Conservation (phyloP, 2,113 vertebrate genomes). For the Phrynosoma blainvillii region DNA sequence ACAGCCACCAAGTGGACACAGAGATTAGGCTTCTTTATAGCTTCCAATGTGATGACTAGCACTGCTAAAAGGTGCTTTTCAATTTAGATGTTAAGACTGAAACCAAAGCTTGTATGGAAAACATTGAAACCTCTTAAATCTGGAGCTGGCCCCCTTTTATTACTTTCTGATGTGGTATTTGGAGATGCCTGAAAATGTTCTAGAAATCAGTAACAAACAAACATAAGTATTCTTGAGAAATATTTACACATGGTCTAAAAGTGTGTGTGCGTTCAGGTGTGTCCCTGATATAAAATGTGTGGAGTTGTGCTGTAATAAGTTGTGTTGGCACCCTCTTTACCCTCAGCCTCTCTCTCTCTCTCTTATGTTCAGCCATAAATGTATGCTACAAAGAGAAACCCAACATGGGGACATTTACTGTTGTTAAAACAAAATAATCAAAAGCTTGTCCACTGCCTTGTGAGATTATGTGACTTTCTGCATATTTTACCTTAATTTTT, state of each 20-base stretch:
- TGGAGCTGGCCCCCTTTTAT: neutral
- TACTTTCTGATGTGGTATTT: neutral
- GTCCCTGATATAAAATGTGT: neutral
- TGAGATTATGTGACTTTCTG: no score
- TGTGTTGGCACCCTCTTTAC: no score
- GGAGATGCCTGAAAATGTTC: neutral
- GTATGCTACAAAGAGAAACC: neutral
- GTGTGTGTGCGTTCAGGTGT: neutral
- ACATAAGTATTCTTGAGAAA: neutral
- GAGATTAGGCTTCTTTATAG: neutral
- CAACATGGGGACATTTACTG: conserved; percentile 17
- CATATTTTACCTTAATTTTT: no score
- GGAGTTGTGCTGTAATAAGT: no score
- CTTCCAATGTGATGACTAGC: neutral
- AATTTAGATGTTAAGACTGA: neutral
- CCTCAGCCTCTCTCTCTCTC: no score
- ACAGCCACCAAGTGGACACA: neutral
- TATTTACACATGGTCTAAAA: neutral
- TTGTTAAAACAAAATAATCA: neutral
- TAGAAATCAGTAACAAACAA: neutral
- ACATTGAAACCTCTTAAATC: neutral
- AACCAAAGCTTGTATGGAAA: neutral
- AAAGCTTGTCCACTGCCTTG: no score
- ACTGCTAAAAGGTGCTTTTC: neutral
- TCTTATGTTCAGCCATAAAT: neutral